A percentile compares a stretch with the other conserved stretches of the same genome.
phyloP scores from a whole-genome alignment of 2,797 vertebrate species.

The Florisuga fusca region DNA sequence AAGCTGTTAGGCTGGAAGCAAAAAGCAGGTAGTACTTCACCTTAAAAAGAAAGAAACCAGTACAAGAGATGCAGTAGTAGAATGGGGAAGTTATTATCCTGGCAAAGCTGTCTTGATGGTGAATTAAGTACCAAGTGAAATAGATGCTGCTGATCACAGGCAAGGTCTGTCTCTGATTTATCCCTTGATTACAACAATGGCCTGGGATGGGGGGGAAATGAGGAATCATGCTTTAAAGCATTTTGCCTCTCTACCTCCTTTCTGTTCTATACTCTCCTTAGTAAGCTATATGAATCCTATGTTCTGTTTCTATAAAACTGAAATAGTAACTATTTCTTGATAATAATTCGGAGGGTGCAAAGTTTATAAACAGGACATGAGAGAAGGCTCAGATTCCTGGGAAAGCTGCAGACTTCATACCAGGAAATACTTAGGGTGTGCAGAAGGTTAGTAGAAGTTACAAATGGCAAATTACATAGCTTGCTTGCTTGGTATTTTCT shows the following conservation, averaged over 20 bases:
- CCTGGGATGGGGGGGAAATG: neutral
- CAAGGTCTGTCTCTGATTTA: neutral
- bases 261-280: accelerated
- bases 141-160: neutral
- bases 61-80: neutral
- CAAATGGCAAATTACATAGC: neutral
- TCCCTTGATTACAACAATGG: neutral
- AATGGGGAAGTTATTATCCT: neutral
- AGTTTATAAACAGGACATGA: neutral
- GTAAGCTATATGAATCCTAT: neutral
- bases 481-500: neutral
- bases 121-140: neutral
- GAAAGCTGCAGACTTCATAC: neutral
- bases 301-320: neutral
- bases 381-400: neutral
- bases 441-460: neutral
- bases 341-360: neutral
- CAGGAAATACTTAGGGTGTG: neutral
- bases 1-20: neutral
- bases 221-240: neutral
- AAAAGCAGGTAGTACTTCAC: neutral
- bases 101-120: neutral
- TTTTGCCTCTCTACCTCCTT: neutral
- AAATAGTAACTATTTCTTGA: neutral
- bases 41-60: neutral